These are phyloP conservation scores for Paedocypris micromegethes DNA, from an alignment of 2,797 vertebrate genomes.

Conservation along the genomic window DNA sequence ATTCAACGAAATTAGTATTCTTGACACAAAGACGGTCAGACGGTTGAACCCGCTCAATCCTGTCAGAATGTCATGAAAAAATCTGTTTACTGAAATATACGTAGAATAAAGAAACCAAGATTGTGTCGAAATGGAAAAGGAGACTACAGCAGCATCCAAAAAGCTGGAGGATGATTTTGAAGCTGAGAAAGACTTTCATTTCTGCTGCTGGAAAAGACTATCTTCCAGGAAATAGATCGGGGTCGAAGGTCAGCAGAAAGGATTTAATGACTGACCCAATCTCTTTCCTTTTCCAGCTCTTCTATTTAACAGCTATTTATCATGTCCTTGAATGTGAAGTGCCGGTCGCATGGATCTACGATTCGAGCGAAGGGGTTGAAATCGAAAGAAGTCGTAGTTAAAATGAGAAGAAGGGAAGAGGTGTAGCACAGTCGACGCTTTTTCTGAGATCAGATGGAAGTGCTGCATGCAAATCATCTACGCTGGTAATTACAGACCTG, in stretches of 20 bases:
- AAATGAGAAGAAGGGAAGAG: neutral
- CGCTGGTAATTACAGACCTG: neutral
- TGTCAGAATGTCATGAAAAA: neutral
- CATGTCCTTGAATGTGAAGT: constrained; percentile 39
- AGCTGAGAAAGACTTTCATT: constrained; percentile 27
- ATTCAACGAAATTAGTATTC: constrained; percentile 14
- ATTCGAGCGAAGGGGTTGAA: neutral
- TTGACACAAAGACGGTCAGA: neutral
- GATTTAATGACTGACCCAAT: constrained; percentile 33
- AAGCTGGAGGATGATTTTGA: constrained; percentile 7
- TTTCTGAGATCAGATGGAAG: constrained; percentile 14
- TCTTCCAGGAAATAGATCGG: constrained; percentile 6
- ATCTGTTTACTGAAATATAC: too few species aligned
- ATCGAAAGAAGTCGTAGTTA: too few species aligned
- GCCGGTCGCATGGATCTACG: constrained; percentile 31
- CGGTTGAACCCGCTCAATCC: neutral
- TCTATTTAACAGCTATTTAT: constrained; percentile 38
- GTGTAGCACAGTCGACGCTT: neutral
- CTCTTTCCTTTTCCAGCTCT: constrained; percentile 23
- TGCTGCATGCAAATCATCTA: constrained; percentile 11
- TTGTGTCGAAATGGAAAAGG: too few species aligned
- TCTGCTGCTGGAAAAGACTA: constrained; percentile 32
- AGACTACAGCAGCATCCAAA: too few species aligned
- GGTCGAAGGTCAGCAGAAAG: constrained; percentile 11
- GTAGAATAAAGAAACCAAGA: too few species aligned